Evolutionary conservation across 2,888 invertebrate genomes (phyloP), one percentile per base, ranked within the genome.

Genomic region (Xestia xanthographa): DNA sequence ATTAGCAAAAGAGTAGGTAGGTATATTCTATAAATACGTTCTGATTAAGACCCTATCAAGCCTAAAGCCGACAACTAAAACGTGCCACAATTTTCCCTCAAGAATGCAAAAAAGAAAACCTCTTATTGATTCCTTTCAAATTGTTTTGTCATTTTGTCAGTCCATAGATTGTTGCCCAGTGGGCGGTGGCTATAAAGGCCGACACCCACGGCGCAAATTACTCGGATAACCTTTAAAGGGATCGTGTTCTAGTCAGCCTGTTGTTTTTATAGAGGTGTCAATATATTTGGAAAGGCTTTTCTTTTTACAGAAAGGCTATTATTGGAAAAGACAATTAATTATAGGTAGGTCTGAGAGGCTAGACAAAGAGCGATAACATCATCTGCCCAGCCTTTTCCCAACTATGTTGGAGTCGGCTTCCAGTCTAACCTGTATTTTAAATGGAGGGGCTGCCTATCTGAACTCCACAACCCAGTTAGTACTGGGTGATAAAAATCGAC

Each of bases 121-220:
- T 29, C 6, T 41, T 45, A 69, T 58, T 45, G 50, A 41, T 76
- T 66, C 17, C 34, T 62, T 50, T 66, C 43, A 63, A 80, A 83
- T 72, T 66, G 62, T 79, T 79, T 73, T n/a, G 79, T 29, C 45
- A 73, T 79, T 79, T 73, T n/a, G 79, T 29, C 45, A 73, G 56
- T 66, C 41, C 11, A 38, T 34, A 43, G 26, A 50, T 38, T 58
- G n/a, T 68, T 38, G 17, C 3, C 22, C 67, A 43, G 84, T 53
- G 29, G 69, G 78, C 66, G 70, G 53, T 48, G 41, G 6, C 38
- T 60, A 60, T 66, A 58, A 68, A 68, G 43, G 77, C 17, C 9
- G 2, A 45, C 79, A 60, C 84, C 79, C 68, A 66, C 60, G 60
- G 26, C 17, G 45, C 68, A 66, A 72, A 79, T 78, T 65, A 56